Base-by-base conservation (phyloP, 64 coral and sea anemone species). In the Montipora foliosa region DNA sequence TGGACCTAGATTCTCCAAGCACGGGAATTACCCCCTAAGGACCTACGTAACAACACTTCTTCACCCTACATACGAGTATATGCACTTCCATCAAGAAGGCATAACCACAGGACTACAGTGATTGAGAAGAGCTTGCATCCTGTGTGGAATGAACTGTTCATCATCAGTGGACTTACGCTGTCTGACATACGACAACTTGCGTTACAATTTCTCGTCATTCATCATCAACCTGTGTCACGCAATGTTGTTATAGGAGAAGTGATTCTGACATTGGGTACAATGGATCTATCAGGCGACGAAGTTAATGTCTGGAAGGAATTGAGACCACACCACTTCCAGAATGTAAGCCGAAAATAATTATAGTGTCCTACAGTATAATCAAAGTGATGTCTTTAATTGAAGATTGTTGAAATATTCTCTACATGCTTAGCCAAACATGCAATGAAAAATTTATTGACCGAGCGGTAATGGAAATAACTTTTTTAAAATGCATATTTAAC, bases 191-290 rank as follows among this genome's bases (percentile, higher is more conserved):
- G 94, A 60, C 98, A 99, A 45, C 94, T 99, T 55, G 92, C 85
- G n/a, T 90, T 99, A 80, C 98, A 99, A 64, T 96, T 99, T 78
- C 86, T 99, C 22, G 84, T 96, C 17, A 94, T 99, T 84, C 98
- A 99, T 78, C 90, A 99, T 47, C 95, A 99, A 46, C 71, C 88
- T 19, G 90, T 99, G 44, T 96, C 95, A 46, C 93, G 98, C 80
- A 99, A 99, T 88, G 94, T 99, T 29, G 94, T 99, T 2, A 99
- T 99, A 78, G 98, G 98, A 47, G 98, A 99, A 29, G 92, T 94
- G 29, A 96, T 94, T 89, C 55, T 99, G 46, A 44, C 98, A 48
- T 82, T 93, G 2, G 75, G 89, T n/a, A 84, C 84, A 13, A 86
- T 94, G 62, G 98, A 99, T 24, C 83, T 99, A 15, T 88, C 95